Evolutionary conservation across 1,140 invertebrate genomes (phyloP).

Genomic region (Hyphantria cunea): DNA sequence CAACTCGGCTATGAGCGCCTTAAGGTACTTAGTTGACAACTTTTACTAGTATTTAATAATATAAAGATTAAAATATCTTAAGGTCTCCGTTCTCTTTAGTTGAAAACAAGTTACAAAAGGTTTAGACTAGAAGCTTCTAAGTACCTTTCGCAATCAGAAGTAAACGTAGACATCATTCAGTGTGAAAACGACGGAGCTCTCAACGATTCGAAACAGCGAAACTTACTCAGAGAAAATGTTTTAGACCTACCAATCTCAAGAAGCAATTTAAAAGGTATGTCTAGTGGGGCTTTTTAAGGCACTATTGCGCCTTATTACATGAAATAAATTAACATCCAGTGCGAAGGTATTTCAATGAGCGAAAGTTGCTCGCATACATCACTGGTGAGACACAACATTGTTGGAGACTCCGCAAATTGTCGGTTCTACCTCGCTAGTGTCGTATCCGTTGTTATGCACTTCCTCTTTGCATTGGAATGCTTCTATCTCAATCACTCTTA

Average conservation of each 20-base stretch:
- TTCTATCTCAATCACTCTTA: constrained; percentile 6
- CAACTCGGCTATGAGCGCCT: too few species aligned
- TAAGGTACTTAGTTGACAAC: too few species aligned
- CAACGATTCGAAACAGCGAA: constrained; percentile 21
- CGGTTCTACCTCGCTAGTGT: constrained; percentile 20
- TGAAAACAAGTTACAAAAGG: constrained; percentile 1
- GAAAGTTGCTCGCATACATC: constrained; percentile 30
- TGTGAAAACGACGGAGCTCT: constrained; percentile 18
- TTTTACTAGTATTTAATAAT: too few species aligned
- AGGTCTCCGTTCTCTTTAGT: background rate
- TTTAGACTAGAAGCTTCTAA: background rate
- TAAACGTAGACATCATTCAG: constrained; percentile 21
- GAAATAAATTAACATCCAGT: constrained; percentile 34
- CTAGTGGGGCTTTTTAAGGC: constrained; percentile 21
- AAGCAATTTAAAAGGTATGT: constrained; percentile 28
- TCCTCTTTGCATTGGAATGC: constrained; percentile 24
- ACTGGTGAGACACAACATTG: constrained; percentile 25
- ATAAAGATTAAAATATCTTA: too few species aligned
- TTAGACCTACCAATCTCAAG: constrained; percentile 28
- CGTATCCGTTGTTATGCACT: constrained; percentile 29
- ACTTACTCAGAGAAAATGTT: constrained; percentile 26
- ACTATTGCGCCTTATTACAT: constrained; percentile 27
- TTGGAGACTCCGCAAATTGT: constrained; percentile 28
- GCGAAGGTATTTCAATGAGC: constrained; percentile 32
- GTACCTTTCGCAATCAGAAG: constrained; percentile 16